Conservation (phyloP, 1,140 invertebrate species). For the Calephelis virginiensis region DNA sequence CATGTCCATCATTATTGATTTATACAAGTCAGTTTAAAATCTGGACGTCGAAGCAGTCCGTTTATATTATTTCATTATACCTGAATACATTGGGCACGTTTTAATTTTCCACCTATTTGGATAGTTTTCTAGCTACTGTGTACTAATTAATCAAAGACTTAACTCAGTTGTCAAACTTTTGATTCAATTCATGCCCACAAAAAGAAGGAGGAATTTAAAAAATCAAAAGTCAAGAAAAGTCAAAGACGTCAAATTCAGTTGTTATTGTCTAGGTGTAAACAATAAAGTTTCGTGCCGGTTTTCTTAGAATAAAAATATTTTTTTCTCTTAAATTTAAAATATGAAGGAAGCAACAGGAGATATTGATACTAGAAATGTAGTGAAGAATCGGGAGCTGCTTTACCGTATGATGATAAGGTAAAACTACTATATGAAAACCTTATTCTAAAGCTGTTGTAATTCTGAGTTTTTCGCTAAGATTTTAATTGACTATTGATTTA, state of each 20-base stretch:
- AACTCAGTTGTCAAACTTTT: not conserved
- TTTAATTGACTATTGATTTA: not conserved
- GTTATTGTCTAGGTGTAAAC: conserved; percentile 14
- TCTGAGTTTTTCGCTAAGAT: too few species aligned
- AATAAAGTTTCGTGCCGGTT: conserved; percentile 30
- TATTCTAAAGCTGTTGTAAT: too few species aligned
- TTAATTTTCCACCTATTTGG: not conserved
- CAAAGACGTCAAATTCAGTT: conserved; percentile 12
- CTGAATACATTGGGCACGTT: not conserved
- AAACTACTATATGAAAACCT: conserved; percentile 20
- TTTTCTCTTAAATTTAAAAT: conserved; percentile 27
- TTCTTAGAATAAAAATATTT: conserved; percentile 22
- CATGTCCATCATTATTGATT: too few species aligned
- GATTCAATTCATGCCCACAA: too few species aligned
- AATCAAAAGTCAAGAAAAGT: conserved; percentile 7
- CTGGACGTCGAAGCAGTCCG: too few species aligned
- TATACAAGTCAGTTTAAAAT: too few species aligned
- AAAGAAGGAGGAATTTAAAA: too few species aligned
- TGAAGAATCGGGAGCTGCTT: conserved; percentile 89
- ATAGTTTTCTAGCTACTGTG: not conserved
- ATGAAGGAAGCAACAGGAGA: conserved; percentile 82
- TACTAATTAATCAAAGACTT: conserved; percentile 1
- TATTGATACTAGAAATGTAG: conserved; percentile 84
- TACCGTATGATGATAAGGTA: conserved; percentile 95
- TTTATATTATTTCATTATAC: too few species aligned